Percentiles rank a stretch among this genome's conserved stretches.
Conservation (phyloP, 2,797 vertebrate genomes). For the Sparus aurata region DNA sequence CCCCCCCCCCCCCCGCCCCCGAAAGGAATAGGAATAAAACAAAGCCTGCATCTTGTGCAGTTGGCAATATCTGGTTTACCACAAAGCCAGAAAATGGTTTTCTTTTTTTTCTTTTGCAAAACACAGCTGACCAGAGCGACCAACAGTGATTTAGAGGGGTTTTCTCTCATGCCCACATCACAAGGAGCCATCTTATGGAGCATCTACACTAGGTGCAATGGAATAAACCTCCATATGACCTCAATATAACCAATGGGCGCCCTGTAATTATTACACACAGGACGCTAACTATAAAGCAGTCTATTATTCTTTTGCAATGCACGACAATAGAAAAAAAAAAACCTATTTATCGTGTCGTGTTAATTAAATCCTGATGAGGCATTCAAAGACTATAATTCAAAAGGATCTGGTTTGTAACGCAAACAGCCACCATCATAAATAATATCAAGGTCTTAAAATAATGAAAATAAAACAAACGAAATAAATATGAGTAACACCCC, state of each 20-base stretch:
- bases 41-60: slow-evolving; percentile 6
- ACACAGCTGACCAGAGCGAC: slow-evolving; percentile 21
- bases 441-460: background rate
- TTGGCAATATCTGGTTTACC: background rate
- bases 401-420: background rate
- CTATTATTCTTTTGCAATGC: background rate
- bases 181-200: slow-evolving; percentile 78
- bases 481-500: background rate
- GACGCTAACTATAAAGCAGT: slow-evolving; percentile 17
- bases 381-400: background rate
- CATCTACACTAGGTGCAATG: slow-evolving; percentile 52
- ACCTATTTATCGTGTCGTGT: background rate
- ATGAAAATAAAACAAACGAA: no score
- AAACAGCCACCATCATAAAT: background rate
- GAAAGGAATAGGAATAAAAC: slow-evolving; percentile 1
- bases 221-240: slow-evolving; percentile 59
- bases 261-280: slow-evolving; percentile 29
- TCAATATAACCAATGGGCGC: slow-evolving; percentile 46
- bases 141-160: slow-evolving; percentile 35
- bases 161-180: slow-evolving; percentile 49
- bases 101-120: background rate
- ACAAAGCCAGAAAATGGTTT: background rate
- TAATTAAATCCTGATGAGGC: background rate
- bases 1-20: no score
- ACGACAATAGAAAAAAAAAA: background rate